These are phyloP conservation scores for Achlya flavicornis DNA, from an alignment of 2,888 invertebrate genomes.

Conservation along the genomic window DNA sequence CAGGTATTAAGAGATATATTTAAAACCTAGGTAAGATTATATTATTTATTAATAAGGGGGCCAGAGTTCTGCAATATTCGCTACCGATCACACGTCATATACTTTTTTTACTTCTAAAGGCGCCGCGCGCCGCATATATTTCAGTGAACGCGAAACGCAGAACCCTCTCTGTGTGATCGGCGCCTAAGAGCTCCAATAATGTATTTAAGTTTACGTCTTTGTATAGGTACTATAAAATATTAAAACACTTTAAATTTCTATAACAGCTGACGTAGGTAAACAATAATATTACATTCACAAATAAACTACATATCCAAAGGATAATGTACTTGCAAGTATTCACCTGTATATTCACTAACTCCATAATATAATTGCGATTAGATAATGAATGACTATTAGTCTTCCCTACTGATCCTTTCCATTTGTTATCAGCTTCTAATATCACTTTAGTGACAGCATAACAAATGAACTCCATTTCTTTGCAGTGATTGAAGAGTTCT, in stretches of 20 bases:
- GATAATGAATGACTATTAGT: slow-evolving; percentile 59
- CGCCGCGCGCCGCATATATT: too few species aligned
- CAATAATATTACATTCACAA: slow-evolving; percentile 10
- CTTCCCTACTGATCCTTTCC: slow-evolving; percentile 64
- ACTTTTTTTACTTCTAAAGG: too few species aligned
- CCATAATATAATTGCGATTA: slow-evolving; percentile 76
- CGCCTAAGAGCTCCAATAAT: too few species aligned
- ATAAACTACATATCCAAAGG: neutral
- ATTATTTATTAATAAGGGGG: too few species aligned
- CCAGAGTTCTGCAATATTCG: too few species aligned
- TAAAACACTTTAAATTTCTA: neutral
- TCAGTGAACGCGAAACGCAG: too few species aligned
- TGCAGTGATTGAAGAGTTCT: slow-evolving; percentile 77
- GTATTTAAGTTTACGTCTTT: too few species aligned
- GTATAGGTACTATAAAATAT: too few species aligned
- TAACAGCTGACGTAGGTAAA: slow-evolving; percentile 17
- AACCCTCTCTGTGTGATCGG: too few species aligned
- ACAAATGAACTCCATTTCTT: slow-evolving; percentile 78
- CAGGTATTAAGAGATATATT: too few species aligned
- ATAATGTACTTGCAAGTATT: slow-evolving; percentile 17
- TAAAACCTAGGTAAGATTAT: too few species aligned
- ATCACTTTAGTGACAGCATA: slow-evolving; percentile 73
- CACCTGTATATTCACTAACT: slow-evolving; percentile 81
- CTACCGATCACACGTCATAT: too few species aligned
- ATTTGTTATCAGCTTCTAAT: slow-evolving; percentile 76